Evolutionary conservation across 1,140 invertebrate genomes (phyloP).

Genomic region (Drosophila willistoni): DNA sequence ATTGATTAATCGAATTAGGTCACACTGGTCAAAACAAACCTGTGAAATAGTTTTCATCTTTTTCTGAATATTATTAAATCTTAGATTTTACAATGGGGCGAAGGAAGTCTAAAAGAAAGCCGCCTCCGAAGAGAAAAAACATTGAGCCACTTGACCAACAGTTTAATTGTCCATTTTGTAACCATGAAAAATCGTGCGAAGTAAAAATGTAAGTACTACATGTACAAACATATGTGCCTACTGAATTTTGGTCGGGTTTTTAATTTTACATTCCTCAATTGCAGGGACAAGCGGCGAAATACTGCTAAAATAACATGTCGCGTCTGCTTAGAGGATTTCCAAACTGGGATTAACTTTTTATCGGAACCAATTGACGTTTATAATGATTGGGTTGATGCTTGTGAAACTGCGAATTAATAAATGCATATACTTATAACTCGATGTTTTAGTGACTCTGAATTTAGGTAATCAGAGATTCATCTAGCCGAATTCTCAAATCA

Average conservation of each 20-base stretch:
- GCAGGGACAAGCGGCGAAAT: slow-evolving; percentile 95
- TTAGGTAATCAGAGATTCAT: neutral
- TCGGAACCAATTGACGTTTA: slow-evolving; percentile 99
- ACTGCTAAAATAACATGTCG: slow-evolving; percentile 96
- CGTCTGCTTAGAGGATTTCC: slow-evolving; percentile 98
- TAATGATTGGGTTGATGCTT: slow-evolving; percentile 99
- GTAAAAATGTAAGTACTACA: slow-evolving; percentile 96
- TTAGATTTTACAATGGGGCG: slow-evolving; percentile 90
- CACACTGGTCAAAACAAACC: slow-evolving; percentile 1
- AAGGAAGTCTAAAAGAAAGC: slow-evolving; percentile 98
- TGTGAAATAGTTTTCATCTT: neutral
- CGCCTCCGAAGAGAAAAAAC: slow-evolving; percentile 96
- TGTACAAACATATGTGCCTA: neutral
- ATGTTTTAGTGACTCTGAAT: neutral
- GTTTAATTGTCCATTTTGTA: slow-evolving; percentile 99
- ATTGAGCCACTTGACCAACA: slow-evolving; percentile 97
- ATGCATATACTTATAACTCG: neutral
- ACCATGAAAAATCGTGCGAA: slow-evolving; percentile 99
- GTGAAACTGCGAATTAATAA: slow-evolving; percentile 93
- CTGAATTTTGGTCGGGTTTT: neutral
- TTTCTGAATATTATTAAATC: no score
- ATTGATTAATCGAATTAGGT: neutral
- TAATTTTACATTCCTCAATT: slow-evolving; percentile 75
- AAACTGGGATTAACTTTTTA: slow-evolving; percentile 97
- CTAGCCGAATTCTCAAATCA: neutral